Evolutionary conservation across 2,113 vertebrate species (phyloP).

Genomic region (Saimiri boliviensis): DNA sequence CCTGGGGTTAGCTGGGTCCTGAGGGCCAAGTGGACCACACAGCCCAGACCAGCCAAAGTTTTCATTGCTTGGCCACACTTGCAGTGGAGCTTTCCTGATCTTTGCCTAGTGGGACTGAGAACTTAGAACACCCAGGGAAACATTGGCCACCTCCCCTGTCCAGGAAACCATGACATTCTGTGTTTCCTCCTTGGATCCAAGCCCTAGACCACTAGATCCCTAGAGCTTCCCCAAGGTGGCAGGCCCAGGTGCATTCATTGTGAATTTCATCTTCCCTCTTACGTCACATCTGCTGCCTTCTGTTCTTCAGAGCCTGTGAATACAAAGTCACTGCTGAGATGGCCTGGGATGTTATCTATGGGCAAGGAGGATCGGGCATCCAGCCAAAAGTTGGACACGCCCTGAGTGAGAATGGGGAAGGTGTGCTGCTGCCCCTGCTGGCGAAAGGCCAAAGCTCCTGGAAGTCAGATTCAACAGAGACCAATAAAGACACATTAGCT

Average conservation of each 20-base stretch:
- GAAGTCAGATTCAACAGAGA: neutral
- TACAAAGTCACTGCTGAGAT: neutral
- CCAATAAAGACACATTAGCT: rapidly evolving
- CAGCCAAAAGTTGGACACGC: rapidly evolving
- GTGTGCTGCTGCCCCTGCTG: neutral
- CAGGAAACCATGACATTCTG: neutral
- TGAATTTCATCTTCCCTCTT: neutral
- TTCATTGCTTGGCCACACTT: too few relatives aligned
- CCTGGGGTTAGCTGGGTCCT: neutral
- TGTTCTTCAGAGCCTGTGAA: neutral
- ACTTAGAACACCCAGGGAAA: neutral
- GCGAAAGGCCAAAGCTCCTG: neutral
- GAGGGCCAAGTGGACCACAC: neutral
- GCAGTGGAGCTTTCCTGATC: neutral
- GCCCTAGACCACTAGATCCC: neutral
- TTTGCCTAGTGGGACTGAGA: too few relatives aligned
- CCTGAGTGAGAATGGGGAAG: neutral
- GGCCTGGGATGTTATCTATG: neutral
- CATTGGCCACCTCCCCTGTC: neutral
- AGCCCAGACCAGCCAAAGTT: neutral
- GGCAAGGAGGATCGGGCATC: neutral
- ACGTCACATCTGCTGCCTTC: neutral
- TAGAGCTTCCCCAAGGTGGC: neutral
- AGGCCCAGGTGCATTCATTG: neutral
- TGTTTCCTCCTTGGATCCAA: neutral